Evolutionary conservation across 1,140 invertebrate species (phyloP).

Genomic region (Musca domestica): DNA sequence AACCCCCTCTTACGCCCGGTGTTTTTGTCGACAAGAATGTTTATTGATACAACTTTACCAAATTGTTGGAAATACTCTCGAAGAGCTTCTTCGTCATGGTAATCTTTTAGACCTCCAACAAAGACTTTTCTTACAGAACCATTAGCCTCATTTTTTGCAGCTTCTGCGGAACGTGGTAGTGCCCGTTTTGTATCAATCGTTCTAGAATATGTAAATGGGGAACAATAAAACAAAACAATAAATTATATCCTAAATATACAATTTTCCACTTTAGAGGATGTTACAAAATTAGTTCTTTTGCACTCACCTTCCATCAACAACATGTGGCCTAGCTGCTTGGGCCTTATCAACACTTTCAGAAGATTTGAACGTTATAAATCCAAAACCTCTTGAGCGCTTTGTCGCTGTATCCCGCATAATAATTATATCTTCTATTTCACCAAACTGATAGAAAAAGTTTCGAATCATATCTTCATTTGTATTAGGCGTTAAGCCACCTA

Average conservation of each 20-base stretch:
- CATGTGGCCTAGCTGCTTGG: slow-evolving; percentile 74
- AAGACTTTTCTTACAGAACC: slow-evolving; percentile 93
- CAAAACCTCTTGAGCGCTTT: slow-evolving; percentile 86
- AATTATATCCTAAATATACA: too few species aligned
- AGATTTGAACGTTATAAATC: slow-evolving; percentile 89
- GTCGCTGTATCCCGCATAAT: slow-evolving; percentile 96
- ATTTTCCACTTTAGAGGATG: too few species aligned
- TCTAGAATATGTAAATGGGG: slow-evolving; percentile 52
- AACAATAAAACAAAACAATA: too few species aligned
- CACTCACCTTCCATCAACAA: slow-evolving; percentile 57
- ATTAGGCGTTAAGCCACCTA: slow-evolving; percentile 90
- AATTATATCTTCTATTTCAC: slow-evolving; percentile 94
- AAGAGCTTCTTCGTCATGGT: slow-evolving; percentile 81
- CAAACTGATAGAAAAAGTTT: slow-evolving; percentile 92
- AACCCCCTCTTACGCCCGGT: slow-evolving; percentile 91
- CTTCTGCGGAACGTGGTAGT: slow-evolving; percentile 83
- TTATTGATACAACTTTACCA: slow-evolving; percentile 77
- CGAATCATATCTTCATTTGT: slow-evolving; percentile 90
- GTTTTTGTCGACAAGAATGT: slow-evolving; percentile 85
- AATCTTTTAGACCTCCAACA: slow-evolving; percentile 86
- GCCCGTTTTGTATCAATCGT: slow-evolving; percentile 96
- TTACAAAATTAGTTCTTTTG: too few species aligned
- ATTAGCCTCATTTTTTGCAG: slow-evolving; percentile 81
- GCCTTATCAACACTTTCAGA: slow-evolving; percentile 91
- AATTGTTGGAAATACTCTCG: slow-evolving; percentile 81